Evolutionary conservation across 2,888 invertebrate genomes (phyloP), one percentile per base, ranked within the genome.

Genomic region (Leptinotarsa peninsularis): DNA sequence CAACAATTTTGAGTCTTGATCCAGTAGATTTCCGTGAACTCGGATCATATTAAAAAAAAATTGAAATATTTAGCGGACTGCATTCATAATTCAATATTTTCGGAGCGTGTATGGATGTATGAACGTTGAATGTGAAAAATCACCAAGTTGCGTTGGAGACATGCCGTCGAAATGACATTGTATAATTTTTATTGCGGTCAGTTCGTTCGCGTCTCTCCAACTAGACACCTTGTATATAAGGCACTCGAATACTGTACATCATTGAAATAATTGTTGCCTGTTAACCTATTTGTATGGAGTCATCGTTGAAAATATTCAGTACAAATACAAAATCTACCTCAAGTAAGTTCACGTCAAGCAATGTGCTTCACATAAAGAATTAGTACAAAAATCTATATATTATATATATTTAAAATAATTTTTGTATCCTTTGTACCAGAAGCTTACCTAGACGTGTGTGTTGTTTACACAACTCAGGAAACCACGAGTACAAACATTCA

Each of bases 261-360:
- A 78, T 82, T 78, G 74, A 79, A 81, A 82, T 82, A 76, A 83
- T 83, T 83, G 83, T 84, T 84, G 84, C 84, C 83, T 84, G 84
- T 85, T 83, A 82, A 80, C 80, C 72, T 78, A 80, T 80, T 79
- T 82, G 79, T 83, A 80, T 81, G 78, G 67, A 43, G 76, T 79
- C 79, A 78, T 76, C 79, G 78, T 80, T 80, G 76, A 76, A 74
- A 75, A 76, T 74, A 80, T 71, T 83, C 82, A 84, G 84, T 85
- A 84, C 83, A 84, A 85, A 84, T 82, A 85, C 83, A 84, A 84
- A 83, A 84, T 84, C 85, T 85, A 85, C 85, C 85, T 85, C 85
- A 85, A 78, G 78, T 80, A 80, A 81, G 80, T 79, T 77, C 78
- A 81, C 74, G 78, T 78, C 43, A 75, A 78, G 78, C 78, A 73